These are phyloP conservation scores for Biston betularia DNA, from an alignment of 2,888 invertebrate genomes.

Conservation along the genomic window DNA sequence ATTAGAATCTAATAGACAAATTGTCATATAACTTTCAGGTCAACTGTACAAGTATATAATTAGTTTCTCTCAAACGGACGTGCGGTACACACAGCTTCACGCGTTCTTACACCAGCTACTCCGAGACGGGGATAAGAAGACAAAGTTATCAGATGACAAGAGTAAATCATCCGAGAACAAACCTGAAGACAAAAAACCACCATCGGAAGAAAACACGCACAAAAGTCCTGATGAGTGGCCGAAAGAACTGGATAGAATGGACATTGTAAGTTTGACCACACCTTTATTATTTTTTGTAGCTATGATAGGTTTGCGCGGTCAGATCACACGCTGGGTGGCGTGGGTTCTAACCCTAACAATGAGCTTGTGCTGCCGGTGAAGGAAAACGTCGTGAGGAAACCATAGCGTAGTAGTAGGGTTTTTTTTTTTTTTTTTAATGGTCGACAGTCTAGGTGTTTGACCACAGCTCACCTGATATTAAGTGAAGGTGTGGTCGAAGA, in stretches of 20 bases:
- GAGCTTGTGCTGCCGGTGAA: no score
- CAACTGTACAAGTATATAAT: constrained; percentile 86
- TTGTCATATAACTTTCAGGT: constrained; percentile 65
- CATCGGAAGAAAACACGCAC: neutral
- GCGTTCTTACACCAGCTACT: constrained; percentile 80
- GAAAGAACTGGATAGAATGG: constrained; percentile 47
- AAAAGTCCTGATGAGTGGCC: neutral
- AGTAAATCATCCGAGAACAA: neutral
- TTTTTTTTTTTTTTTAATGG: no score
- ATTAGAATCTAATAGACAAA: neutral
- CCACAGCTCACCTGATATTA: no score
- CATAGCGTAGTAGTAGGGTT: no score
- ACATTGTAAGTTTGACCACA: constrained; percentile 55
- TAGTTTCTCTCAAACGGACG: constrained; percentile 68
- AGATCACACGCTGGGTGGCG: no score
- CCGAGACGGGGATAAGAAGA: constrained; percentile 46
- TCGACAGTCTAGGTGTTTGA: no score
- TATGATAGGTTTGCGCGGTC: no score
- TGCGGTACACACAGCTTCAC: constrained; percentile 72
- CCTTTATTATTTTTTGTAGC: neutral
- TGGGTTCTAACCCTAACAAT: no score
- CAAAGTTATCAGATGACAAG: neutral
- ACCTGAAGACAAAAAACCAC: neutral
- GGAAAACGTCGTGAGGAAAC: no score
- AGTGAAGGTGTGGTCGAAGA: no score